Conservation (phyloP, 2,113 vertebrate genomes). For the Pungitius pungitius region DNA sequence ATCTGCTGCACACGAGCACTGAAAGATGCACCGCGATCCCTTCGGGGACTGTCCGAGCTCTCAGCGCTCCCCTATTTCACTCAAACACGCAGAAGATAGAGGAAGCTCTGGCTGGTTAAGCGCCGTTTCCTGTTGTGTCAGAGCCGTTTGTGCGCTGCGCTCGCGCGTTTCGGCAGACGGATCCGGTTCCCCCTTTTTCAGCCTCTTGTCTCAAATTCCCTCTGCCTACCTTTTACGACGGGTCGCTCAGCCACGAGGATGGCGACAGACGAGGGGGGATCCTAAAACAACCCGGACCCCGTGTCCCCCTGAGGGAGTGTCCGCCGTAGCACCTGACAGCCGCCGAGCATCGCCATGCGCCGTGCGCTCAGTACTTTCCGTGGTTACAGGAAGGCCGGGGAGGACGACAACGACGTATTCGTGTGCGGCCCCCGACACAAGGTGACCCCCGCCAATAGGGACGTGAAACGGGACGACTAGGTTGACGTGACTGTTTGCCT, state of each 20-base stretch:
- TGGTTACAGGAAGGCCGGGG: constrained; percentile 62
- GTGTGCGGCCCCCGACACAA: constrained; percentile 49
- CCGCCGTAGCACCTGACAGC: background rate
- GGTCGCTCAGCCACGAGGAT: background rate
- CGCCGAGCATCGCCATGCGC: constrained; percentile 58
- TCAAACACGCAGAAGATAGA: constrained; percentile 5
- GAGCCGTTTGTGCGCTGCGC: constrained; percentile 4
- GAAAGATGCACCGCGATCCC: constrained; percentile 15
- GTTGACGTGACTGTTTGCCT: background rate
- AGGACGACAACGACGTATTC: constrained; percentile 75
- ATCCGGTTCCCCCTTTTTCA: constrained; percentile 45
- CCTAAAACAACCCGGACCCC: background rate
- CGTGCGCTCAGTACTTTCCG: constrained; percentile 59
- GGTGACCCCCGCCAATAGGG: constrained; percentile 53
- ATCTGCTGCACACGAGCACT: background rate
- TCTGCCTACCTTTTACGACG: background rate
- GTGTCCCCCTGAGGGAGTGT: background rate
- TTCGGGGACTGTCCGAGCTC: background rate
- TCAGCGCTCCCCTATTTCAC: background rate
- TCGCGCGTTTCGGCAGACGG: constrained; percentile 9
- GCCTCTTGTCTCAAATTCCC: constrained; percentile 40
- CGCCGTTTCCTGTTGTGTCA: constrained; percentile 66
- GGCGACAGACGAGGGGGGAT: background rate
- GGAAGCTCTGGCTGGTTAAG: constrained; percentile 43
- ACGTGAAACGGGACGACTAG: background rate